A percentile compares a stretch with the other conserved stretches of the same genome.
These are phyloP conservation scores for Sapajus apella DNA, from an alignment of 2,113 vertebrate genomes.

Conservation along the genomic window DNA sequence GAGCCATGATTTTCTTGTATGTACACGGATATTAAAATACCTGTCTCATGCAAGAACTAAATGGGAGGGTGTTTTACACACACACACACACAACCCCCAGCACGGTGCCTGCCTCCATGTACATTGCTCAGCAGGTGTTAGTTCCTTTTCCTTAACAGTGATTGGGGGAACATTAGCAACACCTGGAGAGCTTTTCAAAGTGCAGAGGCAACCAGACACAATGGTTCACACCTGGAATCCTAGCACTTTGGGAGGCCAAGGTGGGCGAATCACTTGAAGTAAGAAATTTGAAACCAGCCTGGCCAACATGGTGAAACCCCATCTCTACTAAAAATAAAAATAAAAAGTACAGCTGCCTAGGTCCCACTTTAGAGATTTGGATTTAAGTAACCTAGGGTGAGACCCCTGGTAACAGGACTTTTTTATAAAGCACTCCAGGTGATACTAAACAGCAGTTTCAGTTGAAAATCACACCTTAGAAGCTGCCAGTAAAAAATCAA, in stretches of 20 bases:
- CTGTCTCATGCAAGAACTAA: slow-evolving; percentile 7
- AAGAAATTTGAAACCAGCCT: too few species aligned
- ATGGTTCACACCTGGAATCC: too few species aligned
- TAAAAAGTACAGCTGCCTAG: neutral
- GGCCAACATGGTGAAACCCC: too few species aligned
- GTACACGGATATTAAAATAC: neutral
- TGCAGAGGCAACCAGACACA: too few species aligned
- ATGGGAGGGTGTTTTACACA: neutral
- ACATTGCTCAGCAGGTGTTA: neutral
- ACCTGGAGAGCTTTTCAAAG: neutral
- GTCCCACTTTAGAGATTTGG: neutral
- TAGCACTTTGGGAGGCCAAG: too few species aligned
- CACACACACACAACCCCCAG: neutral
- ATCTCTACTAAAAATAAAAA: too few species aligned
- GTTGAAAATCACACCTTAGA: neutral
- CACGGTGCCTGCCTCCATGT: neutral
- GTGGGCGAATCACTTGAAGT: too few species aligned
- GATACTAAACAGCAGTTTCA: neutral
- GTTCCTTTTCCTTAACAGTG: neutral
- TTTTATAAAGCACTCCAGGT: neutral
- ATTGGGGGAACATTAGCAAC: neutral
- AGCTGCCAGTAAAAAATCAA: neutral
- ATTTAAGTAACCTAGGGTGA: neutral
- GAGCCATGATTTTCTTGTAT: neutral
- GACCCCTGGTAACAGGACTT: neutral